Percentiles rank a stretch among this genome's conserved stretches.
These are phyloP conservation scores for Halcyon senegalensis DNA, from an alignment of 2,113 vertebrate genomes.

Conservation along the genomic window DNA sequence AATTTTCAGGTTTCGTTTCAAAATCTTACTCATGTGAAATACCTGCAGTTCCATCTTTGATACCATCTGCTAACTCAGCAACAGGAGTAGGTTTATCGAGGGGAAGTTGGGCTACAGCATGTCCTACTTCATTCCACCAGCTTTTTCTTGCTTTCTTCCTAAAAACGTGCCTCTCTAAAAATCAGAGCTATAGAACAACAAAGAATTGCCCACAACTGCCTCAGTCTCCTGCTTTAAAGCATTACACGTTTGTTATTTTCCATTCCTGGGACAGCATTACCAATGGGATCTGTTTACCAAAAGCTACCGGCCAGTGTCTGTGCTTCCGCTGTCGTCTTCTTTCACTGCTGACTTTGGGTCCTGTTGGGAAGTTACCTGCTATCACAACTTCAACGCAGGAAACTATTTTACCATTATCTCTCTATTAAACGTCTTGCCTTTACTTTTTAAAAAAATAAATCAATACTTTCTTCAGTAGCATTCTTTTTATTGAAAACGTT, in stretches of 20 bases:
- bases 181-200: neutral
- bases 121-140: neutral
- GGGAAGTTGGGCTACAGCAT: accelerated
- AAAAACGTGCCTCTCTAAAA: neutral
- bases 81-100: neutral
- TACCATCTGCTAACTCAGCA: neutral
- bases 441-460: neutral
- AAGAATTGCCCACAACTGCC: neutral
- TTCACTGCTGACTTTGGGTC: neutral
- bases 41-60: neutral
- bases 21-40: neutral
- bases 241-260: neutral
- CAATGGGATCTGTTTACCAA: neutral
- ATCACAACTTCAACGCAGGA: neutral
- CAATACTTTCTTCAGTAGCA: accelerated
- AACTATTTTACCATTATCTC: neutral
- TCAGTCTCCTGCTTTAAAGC: neutral
- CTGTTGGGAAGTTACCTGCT: neutral
- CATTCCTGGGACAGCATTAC: neutral
- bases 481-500: accelerated
- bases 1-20: neutral
- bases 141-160: neutral
- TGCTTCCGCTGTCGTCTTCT: neutral
- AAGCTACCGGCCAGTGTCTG: neutral
- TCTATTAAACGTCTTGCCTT: neutral